phyloP scores from a whole-genome alignment of 2,888 invertebrate species.

The Amphipyra tragopoginis region DNA sequence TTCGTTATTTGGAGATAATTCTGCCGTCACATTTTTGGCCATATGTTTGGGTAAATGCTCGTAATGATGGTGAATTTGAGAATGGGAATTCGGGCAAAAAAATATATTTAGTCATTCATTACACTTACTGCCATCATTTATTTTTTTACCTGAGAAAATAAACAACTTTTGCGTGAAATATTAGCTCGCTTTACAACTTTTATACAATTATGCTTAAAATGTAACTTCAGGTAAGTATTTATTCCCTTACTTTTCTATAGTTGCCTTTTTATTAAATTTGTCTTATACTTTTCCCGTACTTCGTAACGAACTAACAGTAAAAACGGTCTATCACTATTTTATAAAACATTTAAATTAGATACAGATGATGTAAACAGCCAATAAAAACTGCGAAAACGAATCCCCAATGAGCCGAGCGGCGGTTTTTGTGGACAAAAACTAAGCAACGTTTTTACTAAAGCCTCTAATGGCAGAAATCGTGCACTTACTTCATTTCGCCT shows the following conservation, averaged over 20 bases:
- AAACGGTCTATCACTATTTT: conserved; percentile 15
- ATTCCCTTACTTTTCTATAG: no score
- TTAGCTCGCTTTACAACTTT: no score
- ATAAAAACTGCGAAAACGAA: conserved; percentile 52
- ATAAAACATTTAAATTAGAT: conserved; percentile 45
- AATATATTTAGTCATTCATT: conserved; percentile 18
- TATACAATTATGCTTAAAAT: no score
- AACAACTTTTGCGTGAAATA: no score
- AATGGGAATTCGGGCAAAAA: conserved; percentile 20
- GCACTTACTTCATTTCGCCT: conserved; percentile 61
- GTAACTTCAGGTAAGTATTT: no score
- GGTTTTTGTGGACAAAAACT: conserved; percentile 62
- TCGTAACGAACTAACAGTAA: conserved; percentile 17
- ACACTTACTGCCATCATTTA: neutral
- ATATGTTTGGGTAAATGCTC: conserved; percentile 45
- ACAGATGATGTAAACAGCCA: conserved; percentile 49
- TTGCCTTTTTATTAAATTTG: neutral
- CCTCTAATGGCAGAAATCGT: conserved; percentile 63
- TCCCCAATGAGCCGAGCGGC: conserved; percentile 53
- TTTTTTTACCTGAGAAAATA: neutral
- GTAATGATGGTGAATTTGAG: conserved; percentile 32
- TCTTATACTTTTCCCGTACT: neutral
- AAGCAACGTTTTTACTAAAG: conserved; percentile 55
- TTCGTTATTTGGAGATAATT: conserved; percentile 54
- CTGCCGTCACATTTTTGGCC: conserved; percentile 53